Conservation (phyloP, 92 coral and sea anemone genomes). For the Blastomussa wellsi region DNA sequence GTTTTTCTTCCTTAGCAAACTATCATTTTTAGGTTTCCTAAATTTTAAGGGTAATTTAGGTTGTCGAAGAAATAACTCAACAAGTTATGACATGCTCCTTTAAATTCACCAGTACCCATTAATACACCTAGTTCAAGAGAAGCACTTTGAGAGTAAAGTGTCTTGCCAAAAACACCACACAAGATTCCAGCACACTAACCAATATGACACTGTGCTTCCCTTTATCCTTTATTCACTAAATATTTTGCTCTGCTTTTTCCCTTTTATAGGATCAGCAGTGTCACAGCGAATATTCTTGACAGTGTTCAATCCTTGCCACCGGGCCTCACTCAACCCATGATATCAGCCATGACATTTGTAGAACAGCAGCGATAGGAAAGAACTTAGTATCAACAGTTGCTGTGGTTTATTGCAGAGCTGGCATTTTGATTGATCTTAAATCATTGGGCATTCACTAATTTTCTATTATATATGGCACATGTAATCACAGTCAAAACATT, state of each 20-base stretch:
- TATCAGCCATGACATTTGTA: constrained; percentile 87
- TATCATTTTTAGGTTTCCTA: too few relatives aligned
- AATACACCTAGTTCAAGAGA: too few relatives aligned
- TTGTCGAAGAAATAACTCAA: too few relatives aligned
- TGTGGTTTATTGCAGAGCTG: not conserved
- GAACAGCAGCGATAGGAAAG: constrained; percentile 64
- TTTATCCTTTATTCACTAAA: not conserved
- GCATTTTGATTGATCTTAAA: not conserved
- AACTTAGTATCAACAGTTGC: not conserved
- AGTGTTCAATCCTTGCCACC: constrained; percentile 70
- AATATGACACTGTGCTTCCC: too few relatives aligned
- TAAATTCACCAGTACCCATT: too few relatives aligned
- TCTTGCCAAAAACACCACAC: too few relatives aligned
- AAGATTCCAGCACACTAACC: too few relatives aligned
- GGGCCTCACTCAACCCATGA: constrained; percentile 81
- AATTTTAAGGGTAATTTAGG: too few relatives aligned
- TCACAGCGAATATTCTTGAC: constrained; percentile 82
- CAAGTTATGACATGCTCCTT: too few relatives aligned
- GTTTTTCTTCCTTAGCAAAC: too few relatives aligned
- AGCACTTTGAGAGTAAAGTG: too few relatives aligned
- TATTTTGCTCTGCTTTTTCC: not conserved
- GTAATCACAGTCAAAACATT: too few relatives aligned
- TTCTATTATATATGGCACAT: not conserved
- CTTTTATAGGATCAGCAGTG: constrained; percentile 67
- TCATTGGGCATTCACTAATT: not conserved